Evolutionary conservation across 2,797 vertebrate genomes (phyloP), one percentile per base, ranked within the genome.

Genomic region (Heterohyrax brucei): DNA sequence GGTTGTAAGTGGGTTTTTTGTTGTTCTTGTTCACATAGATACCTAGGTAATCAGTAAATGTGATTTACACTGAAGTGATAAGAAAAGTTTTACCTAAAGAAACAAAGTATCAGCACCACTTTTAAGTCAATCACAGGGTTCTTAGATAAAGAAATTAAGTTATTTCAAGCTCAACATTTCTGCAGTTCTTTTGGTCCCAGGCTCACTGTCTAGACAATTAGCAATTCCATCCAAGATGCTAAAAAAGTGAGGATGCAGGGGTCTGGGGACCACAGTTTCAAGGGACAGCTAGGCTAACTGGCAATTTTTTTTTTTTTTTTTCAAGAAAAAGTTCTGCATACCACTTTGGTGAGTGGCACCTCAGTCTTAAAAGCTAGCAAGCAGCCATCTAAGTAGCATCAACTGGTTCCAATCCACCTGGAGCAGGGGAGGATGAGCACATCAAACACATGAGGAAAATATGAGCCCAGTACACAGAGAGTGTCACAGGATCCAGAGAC

Each of bases 181-280:
- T 68, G 18, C 4, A 81, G 50, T 93, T 96, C 16, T 91, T 95
- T 12, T 53, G 19, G 6, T 78, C 62, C 73, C 3, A 87, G 22
- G 16, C n/a, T 93, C 59, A 94, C 21, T 87, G 0, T 53, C 79
- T 8, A 87, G 9, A 76, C 33, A 70, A 56, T 50, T 3, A 73
- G 82, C 56, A 80, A 79, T 16, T 30, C 26, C 28, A 48, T 7
- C 4, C 12, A 72, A 76, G 30, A 90, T 33, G 39, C 30, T 64
- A 19, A 70, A 87, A 66, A 30, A 90, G 14, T 50, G 59, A 77
- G 10, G 46, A 13, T 26, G 3, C 48, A 78, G 18, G 39, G 39
- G 39, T 3, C 39, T 39, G 39, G 39, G 39, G 39, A 39, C 39
- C 39, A 39, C 39, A 39, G 39, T 39, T 39, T 39, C 39, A 39